phyloP scores from a whole-genome alignment of 2,797 vertebrate genomes.

The Ctenosaura bakeri region DNA sequence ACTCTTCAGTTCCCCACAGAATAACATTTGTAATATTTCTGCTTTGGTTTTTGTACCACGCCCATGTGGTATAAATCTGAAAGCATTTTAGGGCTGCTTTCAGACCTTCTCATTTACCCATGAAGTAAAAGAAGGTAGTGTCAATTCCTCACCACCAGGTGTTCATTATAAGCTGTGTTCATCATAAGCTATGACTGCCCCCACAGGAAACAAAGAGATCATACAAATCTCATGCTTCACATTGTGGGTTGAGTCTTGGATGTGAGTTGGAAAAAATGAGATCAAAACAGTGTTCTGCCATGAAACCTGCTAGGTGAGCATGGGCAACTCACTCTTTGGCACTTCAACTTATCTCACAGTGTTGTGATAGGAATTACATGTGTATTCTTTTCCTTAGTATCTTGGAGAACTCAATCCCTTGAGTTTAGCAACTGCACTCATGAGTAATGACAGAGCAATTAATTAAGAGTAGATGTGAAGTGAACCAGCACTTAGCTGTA shows the following conservation, averaged over 20 bases:
- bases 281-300: not conserved
- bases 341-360: not conserved
- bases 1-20: not conserved
- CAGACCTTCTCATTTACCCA: not conserved
- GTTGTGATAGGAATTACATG: not conserved
- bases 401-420: not conserved
- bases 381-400: not conserved
- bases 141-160: not conserved
- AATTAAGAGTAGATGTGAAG: not conserved
- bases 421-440: not conserved
- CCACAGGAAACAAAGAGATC: not conserved
- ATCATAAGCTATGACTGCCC: not conserved
- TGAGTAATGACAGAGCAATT: slow-evolving; percentile 9
- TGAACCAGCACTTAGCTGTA: not conserved
- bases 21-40: not conserved
- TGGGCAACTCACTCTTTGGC: not conserved
- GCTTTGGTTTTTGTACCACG: not conserved
- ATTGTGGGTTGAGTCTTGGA: not conserved
- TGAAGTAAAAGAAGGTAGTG: not conserved
- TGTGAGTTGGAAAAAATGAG: not conserved
- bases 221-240: not conserved
- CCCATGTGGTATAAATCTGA: not conserved
- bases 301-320: not conserved
- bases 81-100: not conserved
- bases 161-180: not conserved